Evolutionary conservation across 1,140 invertebrate genomes (phyloP).

Genomic region (Aphis craccivora): DNA sequence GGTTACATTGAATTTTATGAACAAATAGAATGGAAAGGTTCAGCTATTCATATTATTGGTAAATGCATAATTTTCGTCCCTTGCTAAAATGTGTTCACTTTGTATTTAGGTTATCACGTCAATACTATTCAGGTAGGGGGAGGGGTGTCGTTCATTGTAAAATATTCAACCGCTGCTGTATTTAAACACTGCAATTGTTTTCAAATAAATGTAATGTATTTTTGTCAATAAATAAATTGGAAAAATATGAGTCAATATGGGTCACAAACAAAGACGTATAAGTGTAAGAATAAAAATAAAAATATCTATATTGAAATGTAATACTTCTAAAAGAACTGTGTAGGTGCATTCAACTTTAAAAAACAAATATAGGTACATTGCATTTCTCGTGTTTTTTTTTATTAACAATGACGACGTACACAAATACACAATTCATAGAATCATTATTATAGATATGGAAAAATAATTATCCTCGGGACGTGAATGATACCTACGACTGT

Average conservation of each 20-base stretch:
- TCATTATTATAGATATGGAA: neutral
- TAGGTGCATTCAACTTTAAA: neutral
- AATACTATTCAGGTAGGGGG: neutral
- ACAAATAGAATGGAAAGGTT: neutral
- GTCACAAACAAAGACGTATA: too few relatives aligned
- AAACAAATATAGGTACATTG: neutral
- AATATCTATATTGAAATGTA: neutral
- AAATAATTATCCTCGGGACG: neutral
- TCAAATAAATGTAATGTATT: too few relatives aligned
- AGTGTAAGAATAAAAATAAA: neutral
- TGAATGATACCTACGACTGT: neutral
- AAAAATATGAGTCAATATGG: too few relatives aligned
- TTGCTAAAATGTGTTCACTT: neutral
- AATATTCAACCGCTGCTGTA: neutral
- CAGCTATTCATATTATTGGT: neutral
- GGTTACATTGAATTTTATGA: neutral
- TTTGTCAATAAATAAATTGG: too few relatives aligned
- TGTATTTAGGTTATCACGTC: neutral
- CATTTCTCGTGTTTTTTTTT: neutral
- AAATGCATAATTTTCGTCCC: neutral
- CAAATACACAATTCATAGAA: too few relatives aligned
- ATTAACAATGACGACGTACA: neutral
- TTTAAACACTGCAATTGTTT: neutral
- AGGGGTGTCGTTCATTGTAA: neutral
- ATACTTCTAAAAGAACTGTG: neutral